Conservation (phyloP, 2,888 invertebrate species). For the Ectobius pallidus region DNA sequence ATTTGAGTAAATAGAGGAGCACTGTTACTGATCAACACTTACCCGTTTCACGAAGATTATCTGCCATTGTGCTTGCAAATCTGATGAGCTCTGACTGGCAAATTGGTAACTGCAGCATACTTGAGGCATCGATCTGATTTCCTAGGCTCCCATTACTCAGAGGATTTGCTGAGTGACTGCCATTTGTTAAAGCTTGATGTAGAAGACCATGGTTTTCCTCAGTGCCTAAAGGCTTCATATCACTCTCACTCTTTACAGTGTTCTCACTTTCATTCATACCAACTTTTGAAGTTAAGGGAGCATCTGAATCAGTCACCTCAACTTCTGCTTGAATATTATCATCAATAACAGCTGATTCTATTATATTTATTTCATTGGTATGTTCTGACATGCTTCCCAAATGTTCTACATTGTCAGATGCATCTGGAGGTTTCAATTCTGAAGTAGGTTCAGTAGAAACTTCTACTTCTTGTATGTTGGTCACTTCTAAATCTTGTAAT, state of each 20-base stretch:
- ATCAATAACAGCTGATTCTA: too few relatives aligned
- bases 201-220: constrained; percentile 36
- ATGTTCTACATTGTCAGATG: too few relatives aligned
- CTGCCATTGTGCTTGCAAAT: constrained; percentile 43
- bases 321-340: too few relatives aligned
- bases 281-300: background rate
- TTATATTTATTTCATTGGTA: too few relatives aligned
- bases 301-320: too few relatives aligned
- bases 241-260: background rate
- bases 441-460: too few relatives aligned
- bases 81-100: constrained; percentile 44
- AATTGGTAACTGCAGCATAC: constrained; percentile 40
- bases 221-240: background rate
- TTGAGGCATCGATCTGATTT: constrained; percentile 16
- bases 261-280: background rate
- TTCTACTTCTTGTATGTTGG: too few relatives aligned
- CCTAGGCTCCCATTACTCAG: constrained; percentile 12
- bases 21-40: constrained; percentile 2
- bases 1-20: too few relatives aligned
- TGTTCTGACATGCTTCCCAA: too few relatives aligned
- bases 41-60: constrained; percentile 40
- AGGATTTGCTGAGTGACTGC: constrained; percentile 19
- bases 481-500: too few relatives aligned
- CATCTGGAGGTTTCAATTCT: too few relatives aligned
- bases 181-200: constrained; percentile 30